phyloP scores from a whole-genome alignment of 2,797 vertebrate species.

The Premnoplex brunnescens region DNA sequence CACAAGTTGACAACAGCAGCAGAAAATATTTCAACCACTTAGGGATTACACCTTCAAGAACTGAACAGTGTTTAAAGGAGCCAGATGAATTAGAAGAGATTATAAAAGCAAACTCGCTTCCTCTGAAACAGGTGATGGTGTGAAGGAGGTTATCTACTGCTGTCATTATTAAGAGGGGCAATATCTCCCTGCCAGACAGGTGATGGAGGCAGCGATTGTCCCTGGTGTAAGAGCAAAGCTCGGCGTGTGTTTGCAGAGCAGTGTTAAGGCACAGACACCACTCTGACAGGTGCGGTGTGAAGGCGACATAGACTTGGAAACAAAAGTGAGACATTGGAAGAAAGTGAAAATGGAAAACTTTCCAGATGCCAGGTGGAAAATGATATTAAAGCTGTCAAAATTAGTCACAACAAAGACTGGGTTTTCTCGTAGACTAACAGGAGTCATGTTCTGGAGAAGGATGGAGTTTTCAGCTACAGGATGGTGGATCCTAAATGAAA shows the following conservation, averaged over 20 bases:
- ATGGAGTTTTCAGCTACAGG: not conserved
- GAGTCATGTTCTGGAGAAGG: slow-evolving; percentile 35
- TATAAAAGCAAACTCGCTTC: not conserved
- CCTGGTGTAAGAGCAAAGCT: not conserved
- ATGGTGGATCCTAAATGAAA: not conserved
- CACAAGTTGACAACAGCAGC: not conserved
- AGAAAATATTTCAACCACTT: not conserved
- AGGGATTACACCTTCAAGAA: not conserved
- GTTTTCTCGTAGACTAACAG: slow-evolving; percentile 29
- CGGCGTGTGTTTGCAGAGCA: not conserved
- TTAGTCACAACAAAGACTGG: slow-evolving; percentile 59
- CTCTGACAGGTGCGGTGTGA: slow-evolving; percentile 31
- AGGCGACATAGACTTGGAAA: slow-evolving; percentile 30
- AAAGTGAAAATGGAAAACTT: slow-evolving; percentile 61
- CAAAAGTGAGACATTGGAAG: slow-evolving; percentile 42
- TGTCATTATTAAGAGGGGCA: not conserved
- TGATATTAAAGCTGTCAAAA: slow-evolving; percentile 64
- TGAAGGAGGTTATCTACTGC: not conserved
- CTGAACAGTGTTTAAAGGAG: not conserved
- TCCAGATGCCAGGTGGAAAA: slow-evolving; percentile 59
- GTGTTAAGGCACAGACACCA: not conserved
- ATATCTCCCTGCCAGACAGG: slow-evolving; percentile 29
- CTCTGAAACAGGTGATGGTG: not conserved
- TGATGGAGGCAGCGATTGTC: slow-evolving; percentile 29
- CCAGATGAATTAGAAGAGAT: not conserved